Base-by-base conservation (phyloP, 2,888 invertebrate genomes). In the Toxonevra muliebris region DNA sequence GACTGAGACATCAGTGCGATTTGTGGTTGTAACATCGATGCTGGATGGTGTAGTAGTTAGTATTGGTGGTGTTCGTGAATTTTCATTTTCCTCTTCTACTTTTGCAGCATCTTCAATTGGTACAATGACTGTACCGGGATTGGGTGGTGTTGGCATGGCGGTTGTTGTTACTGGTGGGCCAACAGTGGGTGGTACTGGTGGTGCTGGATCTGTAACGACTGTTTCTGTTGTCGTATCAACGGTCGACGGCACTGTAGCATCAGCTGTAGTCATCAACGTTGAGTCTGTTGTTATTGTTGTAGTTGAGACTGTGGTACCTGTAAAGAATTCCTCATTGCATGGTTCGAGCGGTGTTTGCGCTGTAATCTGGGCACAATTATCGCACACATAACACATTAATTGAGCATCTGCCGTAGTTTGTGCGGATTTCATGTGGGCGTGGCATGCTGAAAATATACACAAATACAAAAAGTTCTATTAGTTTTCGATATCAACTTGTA, bases 331-430 rank as follows among this genome's bases (percentile, higher is more conserved):
- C 20, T 72, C 79, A 69, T 83, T 76, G 65, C 83, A 83, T 52
- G 71, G 66, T 65, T 77, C 8, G 17, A 79, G 48, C 3, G 79
- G 79, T 0, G 80, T 79, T 12, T 72, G 61, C 4, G 55, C 42
- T 8, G 74, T 73, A 43, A 80, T 62, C 50, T 72, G 70, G 0
- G 63, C 66, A 55, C 84, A 84, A 54, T 82, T 69, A 19, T 82
- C 77, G 69, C 84, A 84, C 8, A 82, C 79, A 69, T 83, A 84
- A 71, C 84, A 84, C 72, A 74, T 71, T 12, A 84, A 67, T 61
- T 82, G 69, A 0, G 43, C 12, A 1, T 8, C n/a, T 1, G 2
- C 9, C 9, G 58, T 30, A 40, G 20, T 12, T 9, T 17, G 7
- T 8, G 12, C 17, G 30, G 57, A 11, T 30, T 57, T 41, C 3